Conservation (phyloP, 2,888 invertebrate species). For the Spodoptera exigua region DNA sequence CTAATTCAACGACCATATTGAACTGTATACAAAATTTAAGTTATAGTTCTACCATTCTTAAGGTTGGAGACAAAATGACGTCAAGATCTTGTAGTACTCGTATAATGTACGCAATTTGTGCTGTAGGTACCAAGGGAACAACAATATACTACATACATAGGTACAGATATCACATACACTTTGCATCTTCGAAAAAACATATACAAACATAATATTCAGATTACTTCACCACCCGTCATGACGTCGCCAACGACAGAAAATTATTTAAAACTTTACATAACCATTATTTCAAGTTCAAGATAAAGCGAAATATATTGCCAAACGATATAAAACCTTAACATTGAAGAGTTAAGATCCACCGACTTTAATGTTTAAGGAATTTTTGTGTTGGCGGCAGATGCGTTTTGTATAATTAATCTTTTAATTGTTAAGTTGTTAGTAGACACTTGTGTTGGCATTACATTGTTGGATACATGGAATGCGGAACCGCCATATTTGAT, state of each 20-base stretch:
- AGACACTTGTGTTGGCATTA: slow-evolving; percentile 29
- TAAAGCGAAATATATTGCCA: slow-evolving; percentile 41
- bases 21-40: too few relatives aligned
- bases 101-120: too few relatives aligned
- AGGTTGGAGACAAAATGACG: too few relatives aligned
- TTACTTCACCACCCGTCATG: slow-evolving; percentile 25
- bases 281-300: slow-evolving; percentile 66
- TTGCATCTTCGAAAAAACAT: slow-evolving; percentile 2
- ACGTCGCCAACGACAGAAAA: slow-evolving; percentile 46
- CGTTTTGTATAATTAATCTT: slow-evolving; percentile 50
- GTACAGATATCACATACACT: neutral
- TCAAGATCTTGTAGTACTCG: too few relatives aligned
- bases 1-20: too few relatives aligned
- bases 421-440: slow-evolving; percentile 35
- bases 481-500: neutral
- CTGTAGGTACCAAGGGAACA: too few relatives aligned
- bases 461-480: slow-evolving; percentile 16
- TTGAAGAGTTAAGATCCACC: neutral
- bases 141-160: too few relatives aligned
- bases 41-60: too few relatives aligned
- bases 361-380: slow-evolving; percentile 30
- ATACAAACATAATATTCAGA: slow-evolving; percentile 7
- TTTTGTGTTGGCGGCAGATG: slow-evolving; percentile 56
- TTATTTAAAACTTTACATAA: slow-evolving; percentile 54
- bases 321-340: slow-evolving; percentile 17